Percentiles rank a stretch among this genome's conserved stretches.
Evolutionary conservation across 2,113 vertebrate species (phyloP).

Genomic region (Hucho hucho): DNA sequence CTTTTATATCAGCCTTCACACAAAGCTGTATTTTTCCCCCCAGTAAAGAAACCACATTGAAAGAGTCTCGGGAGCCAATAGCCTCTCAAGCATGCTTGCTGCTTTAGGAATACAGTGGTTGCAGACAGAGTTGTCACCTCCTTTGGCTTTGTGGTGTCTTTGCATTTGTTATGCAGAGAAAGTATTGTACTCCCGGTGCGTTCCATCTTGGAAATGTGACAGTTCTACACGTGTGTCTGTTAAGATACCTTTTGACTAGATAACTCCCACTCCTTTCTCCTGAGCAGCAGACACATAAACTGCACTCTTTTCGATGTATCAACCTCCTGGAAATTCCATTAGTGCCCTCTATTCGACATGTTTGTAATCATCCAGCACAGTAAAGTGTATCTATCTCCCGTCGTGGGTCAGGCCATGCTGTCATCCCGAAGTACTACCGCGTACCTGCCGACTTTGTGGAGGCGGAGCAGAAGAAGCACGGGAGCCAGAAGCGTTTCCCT

Average conservation of each 20-base stretch:
- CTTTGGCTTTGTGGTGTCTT: neutral
- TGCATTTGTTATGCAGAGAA: too few species aligned
- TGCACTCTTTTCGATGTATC: too few species aligned
- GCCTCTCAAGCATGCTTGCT: neutral
- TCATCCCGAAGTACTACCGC: conserved; percentile 93
- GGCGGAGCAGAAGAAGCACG: conserved; percentile 85
- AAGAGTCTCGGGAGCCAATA: neutral
- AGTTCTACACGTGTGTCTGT: too few species aligned
- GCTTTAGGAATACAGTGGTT: neutral
- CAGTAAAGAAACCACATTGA: neutral
- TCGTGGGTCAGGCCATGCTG: conserved; percentile 76
- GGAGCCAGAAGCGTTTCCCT: conserved; percentile 93
- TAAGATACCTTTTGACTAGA: too few species aligned
- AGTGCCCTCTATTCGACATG: too few species aligned
- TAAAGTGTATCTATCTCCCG: neutral
- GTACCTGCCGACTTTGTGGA: conserved; percentile 96
- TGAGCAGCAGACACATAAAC: too few species aligned
- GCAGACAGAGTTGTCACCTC: neutral
- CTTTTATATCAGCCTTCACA: neutral
- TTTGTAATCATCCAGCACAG: too few species aligned
- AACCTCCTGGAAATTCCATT: too few species aligned
- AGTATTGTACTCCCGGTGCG: too few species aligned
- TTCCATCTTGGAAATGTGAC: too few species aligned
- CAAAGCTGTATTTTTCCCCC: too few species aligned
- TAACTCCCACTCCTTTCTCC: too few species aligned